Evolutionary conservation across 2,888 invertebrate genomes (phyloP).

Genomic region (Branchipolynoe longqiensis): DNA sequence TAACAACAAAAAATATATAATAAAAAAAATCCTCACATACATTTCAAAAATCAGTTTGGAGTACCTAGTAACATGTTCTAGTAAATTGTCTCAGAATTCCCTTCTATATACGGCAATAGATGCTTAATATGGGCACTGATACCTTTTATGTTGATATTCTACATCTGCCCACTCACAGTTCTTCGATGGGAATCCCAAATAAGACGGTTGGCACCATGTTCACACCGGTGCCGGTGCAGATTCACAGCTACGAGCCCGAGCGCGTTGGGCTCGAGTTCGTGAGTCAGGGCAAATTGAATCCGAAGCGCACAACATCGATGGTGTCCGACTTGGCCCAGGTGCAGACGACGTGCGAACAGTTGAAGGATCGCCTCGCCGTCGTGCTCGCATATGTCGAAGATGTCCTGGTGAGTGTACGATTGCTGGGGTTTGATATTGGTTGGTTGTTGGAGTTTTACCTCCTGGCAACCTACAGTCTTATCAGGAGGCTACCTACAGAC

Average conservation of each 20-base stretch:
- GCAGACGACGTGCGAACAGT: constrained; percentile 90
- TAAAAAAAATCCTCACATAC: no score
- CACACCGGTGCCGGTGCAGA: constrained; percentile 94
- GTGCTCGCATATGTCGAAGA: constrained; percentile 91
- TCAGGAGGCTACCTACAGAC: no score
- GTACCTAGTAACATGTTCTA: no score
- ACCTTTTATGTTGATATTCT: no score
- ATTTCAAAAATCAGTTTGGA: no score
- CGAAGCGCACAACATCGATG: constrained; percentile 84
- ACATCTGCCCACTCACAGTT: constrained; percentile 83
- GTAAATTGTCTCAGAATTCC: no score
- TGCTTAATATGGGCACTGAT: no score
- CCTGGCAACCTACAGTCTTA: background rate
- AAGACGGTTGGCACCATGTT: constrained; percentile 92
- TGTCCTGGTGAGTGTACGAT: constrained; percentile 88
- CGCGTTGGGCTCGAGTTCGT: constrained; percentile 88
- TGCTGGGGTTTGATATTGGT: no score
- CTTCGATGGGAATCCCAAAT: constrained; percentile 95
- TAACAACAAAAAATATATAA: no score
- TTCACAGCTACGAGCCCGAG: constrained; percentile 95
- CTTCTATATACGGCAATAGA: no score
- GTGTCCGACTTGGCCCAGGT: constrained; percentile 88
- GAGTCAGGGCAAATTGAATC: constrained; percentile 89
- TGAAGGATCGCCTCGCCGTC: constrained; percentile 88
- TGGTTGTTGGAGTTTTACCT: no score